These are phyloP conservation scores for Panurus biarmicus DNA, from an alignment of 2,113 vertebrate species.

Conservation along the genomic window DNA sequence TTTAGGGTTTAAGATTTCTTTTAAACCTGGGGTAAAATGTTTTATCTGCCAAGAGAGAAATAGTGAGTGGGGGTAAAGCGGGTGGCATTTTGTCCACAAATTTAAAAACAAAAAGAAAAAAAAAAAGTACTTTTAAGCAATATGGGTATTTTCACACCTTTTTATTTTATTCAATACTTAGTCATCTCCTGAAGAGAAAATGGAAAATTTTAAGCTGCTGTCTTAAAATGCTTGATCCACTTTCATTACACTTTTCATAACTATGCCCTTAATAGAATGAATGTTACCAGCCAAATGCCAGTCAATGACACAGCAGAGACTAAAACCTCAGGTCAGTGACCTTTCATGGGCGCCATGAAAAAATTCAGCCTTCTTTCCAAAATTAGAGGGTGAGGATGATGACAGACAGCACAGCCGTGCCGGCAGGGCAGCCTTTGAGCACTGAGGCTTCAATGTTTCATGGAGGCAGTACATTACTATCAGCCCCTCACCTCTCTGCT, in stretches of 20 bases:
- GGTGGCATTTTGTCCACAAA: background rate
- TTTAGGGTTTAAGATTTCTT: background rate
- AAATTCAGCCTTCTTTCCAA: background rate
- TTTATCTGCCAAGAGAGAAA: background rate
- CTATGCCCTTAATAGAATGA: background rate
- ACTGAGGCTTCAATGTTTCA: background rate
- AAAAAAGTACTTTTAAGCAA: background rate
- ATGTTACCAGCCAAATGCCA: background rate
- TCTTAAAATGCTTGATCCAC: background rate
- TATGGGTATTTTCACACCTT: background rate
- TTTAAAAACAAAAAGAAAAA: too few species aligned
- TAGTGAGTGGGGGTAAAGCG: background rate
- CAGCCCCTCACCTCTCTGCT: background rate
- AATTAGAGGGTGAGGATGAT: background rate
- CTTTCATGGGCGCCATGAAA: background rate
- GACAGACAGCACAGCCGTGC: background rate
- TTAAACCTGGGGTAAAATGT: background rate
- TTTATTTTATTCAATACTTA: background rate
- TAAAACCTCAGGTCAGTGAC: constrained; percentile 26
- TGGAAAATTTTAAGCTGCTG: background rate
- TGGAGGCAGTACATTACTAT: background rate
- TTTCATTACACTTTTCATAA: background rate
- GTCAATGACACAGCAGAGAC: background rate
- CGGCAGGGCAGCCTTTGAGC: background rate
- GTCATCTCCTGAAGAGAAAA: background rate